Evolutionary conservation across 2,888 invertebrate species (phyloP), one percentile per base, ranked within the genome.

Genomic region (Alsophila aescularia): DNA sequence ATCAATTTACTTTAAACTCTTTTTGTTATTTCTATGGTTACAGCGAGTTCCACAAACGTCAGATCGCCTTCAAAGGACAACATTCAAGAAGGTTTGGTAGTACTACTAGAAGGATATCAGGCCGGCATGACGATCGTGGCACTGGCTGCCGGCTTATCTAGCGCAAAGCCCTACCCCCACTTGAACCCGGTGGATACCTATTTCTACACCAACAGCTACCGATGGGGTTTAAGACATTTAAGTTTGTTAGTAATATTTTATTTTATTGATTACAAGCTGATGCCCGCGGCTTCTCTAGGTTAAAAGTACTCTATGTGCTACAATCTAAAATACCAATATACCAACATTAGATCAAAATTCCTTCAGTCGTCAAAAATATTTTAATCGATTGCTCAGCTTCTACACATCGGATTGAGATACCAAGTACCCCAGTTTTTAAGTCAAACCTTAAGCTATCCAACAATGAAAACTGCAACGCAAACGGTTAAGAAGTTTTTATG

Each of bases 171-270:
- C 0, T 71, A 70, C n/a, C 73, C 74, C 0, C 77, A 81, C 35
- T 62, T 85, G 1, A 73, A 79, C 49, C 84, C 82, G 0, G 2
- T 66, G 0, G 73, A 78, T 0, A 76, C 81, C 0, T 78, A 71
- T 52, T 85, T 76, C 58, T 81, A 84, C 53, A 87, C 83, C 0
- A 78, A 79, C 37, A 69, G 65, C 0, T 87, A 84, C 45, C 69
- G 85, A 69, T 86, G 86, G 86, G 70, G 62, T 1, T 59, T 84
- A n/a, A 66, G 85, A 63, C 76, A 85, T 69, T 47, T 84, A 8
- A 81, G 79, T 64, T 66, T 82, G 86, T 85, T 67, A 81, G 85
- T 76, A 29, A 34, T 37, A 50, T 35, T 34, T 14, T 14, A 3
- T 12, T 15, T 10, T 13, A 3, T 7, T 35, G 0, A 15, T 16